Percentiles rank a stretch among this genome's conserved stretches.
Evolutionary conservation across 2,797 vertebrate genomes (phyloP).

Genomic region (Pitangus sulphuratus): DNA sequence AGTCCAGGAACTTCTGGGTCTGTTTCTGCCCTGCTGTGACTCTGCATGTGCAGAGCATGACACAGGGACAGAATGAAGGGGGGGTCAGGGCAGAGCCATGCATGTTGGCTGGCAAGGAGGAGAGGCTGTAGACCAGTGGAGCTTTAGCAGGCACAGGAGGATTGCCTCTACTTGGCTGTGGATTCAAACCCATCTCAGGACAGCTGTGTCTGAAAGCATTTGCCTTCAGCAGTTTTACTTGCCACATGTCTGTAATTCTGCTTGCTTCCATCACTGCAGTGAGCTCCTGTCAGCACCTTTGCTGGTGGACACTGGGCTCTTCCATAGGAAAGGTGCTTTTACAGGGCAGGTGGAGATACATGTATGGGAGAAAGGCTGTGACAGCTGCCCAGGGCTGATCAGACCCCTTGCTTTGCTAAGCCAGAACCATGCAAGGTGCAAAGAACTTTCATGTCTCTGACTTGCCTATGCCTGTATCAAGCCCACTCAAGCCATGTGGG

Average conservation of each 20-base stretch:
- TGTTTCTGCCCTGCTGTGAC: neutral
- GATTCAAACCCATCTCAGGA: neutral
- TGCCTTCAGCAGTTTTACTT: neutral
- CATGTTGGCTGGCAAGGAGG: neutral
- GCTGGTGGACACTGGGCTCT: neutral
- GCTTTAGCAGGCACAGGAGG: neutral
- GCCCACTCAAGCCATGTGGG: fast-evolving
- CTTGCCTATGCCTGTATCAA: fast-evolving
- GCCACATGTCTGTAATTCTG: neutral
- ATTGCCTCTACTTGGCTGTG: neutral
- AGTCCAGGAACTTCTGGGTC: neutral
- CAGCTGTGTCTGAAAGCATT: neutral
- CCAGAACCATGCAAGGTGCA: neutral
- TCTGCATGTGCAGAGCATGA: neutral
- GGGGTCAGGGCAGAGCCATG: neutral
- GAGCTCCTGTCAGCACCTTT: neutral
- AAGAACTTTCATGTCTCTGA: neutral
- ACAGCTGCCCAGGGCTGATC: neutral
- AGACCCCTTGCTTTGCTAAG: neutral
- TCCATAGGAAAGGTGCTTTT: neutral
- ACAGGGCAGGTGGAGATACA: neutral
- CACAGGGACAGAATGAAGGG: neutral
- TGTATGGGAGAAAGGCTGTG: neutral
- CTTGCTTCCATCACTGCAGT: neutral
- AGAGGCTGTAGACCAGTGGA: neutral